Evolutionary conservation across 2,888 invertebrate species (phyloP), one percentile per base, ranked within the genome.

Genomic region (Cantharis rustica): DNA sequence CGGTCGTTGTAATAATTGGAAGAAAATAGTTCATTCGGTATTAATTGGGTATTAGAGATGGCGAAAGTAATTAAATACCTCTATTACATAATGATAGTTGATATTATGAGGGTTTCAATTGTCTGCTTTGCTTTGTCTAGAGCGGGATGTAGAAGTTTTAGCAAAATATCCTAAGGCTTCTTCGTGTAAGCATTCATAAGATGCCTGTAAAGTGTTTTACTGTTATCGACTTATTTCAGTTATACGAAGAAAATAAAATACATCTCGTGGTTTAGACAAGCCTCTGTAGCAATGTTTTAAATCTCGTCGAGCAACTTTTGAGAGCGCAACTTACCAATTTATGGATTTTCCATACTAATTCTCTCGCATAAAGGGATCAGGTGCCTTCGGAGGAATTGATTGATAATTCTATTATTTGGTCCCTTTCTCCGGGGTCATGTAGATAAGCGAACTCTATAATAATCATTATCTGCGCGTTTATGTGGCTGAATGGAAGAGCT

Each of bases 161-260:
- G 69, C 26, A 75, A 77, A 77, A 77, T 74, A 74, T 77, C 71
- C 74, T 77, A 74, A 75, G 77, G 74, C 77, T 77, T 77, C 72
- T 64, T 75, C 74, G 69, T 77, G 77, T 69, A 71, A 68, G 74
- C 68, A 74, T 77, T 77, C 77, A 77, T 74, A 77, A 74, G 77
- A 77, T 77, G 77, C 64, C 77, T 74, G 77, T 68, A 77, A 77
- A 77, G 74, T 77, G 77, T 77, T 77, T 77, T 77, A 77, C 77
- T 69, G 72, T 75, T 72, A 77, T 77, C 77, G 74, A 77, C 74
- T 77, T 77, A 77, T 74, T 69, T 75, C 77, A 62, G 77, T 74
- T 77, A 31, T 77, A 74, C 68, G 64, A 66, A 66, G 64, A 23
- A 66, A 66, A 23, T 17, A 66, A 66, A 66, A 66, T n/a, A 17